A percentile compares a stretch with the other conserved stretches of the same genome.
Conservation (phyloP, 2,888 invertebrate genomes). For the Empis livida region DNA sequence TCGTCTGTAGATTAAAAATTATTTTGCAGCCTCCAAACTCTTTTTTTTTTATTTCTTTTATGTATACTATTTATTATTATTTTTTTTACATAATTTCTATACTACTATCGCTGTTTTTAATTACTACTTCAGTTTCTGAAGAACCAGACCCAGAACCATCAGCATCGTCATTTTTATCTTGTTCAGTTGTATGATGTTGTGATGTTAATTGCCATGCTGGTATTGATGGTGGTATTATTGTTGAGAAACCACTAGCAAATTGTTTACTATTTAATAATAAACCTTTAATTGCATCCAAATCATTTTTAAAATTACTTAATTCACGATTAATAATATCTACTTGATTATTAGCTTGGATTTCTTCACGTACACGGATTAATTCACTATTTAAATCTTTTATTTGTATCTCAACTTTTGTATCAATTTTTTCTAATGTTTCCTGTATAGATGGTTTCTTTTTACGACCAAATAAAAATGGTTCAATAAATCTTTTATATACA, state of each 20-base stretch:
- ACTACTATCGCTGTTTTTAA: slow-evolving; percentile 63
- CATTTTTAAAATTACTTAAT: slow-evolving; percentile 51
- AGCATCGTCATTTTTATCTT: slow-evolving; percentile 41
- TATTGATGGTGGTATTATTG: slow-evolving; percentile 54
- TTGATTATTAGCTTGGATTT: slow-evolving; percentile 42
- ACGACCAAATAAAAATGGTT: slow-evolving; percentile 53
- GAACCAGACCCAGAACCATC: slow-evolving; percentile 50
- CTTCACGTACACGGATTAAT: slow-evolving; percentile 50
- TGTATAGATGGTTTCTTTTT: slow-evolving; percentile 50
- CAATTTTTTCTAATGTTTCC: slow-evolving; percentile 53
- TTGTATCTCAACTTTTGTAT: slow-evolving; percentile 48
- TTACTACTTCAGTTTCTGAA: slow-evolving; percentile 59
- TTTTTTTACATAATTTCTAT: slow-evolving; percentile 53
- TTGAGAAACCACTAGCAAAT: slow-evolving; percentile 55
- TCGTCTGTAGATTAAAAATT: neutral
- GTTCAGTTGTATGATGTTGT: slow-evolving; percentile 33
- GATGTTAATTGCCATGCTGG: slow-evolving; percentile 64
- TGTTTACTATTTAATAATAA: slow-evolving; percentile 47
- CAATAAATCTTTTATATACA: slow-evolving; percentile 63
- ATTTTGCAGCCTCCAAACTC: neutral
- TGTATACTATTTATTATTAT: too few relatives aligned
- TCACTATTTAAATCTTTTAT: slow-evolving; percentile 49
- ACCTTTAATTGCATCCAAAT: slow-evolving; percentile 59
- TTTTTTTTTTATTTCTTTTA: neutral
- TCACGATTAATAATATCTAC: slow-evolving; percentile 43